A percentile compares a stretch with the other conserved stretches of the same genome.
phyloP scores from a whole-genome alignment of 1,140 invertebrate genomes.

The Caenorhabditis tropicalis region DNA sequence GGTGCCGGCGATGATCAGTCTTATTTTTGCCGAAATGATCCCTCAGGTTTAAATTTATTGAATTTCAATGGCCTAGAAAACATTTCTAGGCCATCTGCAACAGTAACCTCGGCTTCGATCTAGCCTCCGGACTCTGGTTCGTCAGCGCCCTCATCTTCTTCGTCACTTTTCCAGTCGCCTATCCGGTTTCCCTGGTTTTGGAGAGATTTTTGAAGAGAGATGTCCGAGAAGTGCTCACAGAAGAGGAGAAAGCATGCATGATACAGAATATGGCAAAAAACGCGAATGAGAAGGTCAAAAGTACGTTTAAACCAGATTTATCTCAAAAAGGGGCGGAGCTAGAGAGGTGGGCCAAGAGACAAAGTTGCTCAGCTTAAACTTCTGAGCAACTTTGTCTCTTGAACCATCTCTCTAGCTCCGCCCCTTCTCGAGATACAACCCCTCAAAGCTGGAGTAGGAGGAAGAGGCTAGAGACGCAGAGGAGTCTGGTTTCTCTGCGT shows the following conservation, averaged over 20 bases:
- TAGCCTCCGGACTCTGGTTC: constrained; percentile 7
- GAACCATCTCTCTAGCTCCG: too few species aligned
- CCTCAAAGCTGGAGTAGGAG: too few species aligned
- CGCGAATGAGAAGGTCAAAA: constrained; percentile 18
- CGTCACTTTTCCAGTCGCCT: constrained; percentile 18
- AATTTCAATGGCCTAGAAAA: neutral
- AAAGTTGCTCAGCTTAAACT: too few species aligned
- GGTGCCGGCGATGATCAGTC: neutral
- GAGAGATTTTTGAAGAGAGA: neutral
- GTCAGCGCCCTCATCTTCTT: constrained; percentile 11
- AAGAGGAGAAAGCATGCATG: constrained; percentile 7
- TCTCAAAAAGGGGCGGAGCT: too few species aligned
- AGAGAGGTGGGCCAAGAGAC: too few species aligned
- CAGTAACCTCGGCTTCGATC: neutral
- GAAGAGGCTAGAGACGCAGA: too few species aligned
- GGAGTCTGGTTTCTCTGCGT: too few species aligned
- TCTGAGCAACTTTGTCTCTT: too few species aligned
- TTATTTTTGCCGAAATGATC: constrained; percentile 6
- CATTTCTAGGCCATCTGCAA: constrained; percentile 17
- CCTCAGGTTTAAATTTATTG: neutral
- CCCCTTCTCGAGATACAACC: too few species aligned
- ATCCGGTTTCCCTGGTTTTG: neutral
- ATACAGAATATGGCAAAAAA: constrained; percentile 12
- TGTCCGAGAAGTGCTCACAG: constrained; percentile 18
- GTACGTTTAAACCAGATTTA: too few species aligned